Evolutionary conservation across 2,113 vertebrate genomes (phyloP), one percentile per base, ranked within the genome.

Genomic region (Petaurus breviceps): DNA sequence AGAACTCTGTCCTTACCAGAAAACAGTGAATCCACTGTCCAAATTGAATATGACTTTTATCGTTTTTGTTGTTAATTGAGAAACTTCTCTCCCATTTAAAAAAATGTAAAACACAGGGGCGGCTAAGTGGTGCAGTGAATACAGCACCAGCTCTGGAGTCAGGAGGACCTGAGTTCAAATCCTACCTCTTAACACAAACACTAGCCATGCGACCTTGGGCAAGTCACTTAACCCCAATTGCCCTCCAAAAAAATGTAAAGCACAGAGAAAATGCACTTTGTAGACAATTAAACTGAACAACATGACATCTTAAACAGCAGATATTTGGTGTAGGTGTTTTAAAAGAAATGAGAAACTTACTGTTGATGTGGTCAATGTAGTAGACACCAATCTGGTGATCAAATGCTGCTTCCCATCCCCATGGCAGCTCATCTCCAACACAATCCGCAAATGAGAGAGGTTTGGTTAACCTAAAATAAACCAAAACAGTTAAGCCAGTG

Each of bases 391-490:
- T 99, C 97, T 99, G 99, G 93, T 98, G 98, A 96, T 99, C 99
- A 26, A 99, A 99, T 0, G 99, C 98, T 0, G 98, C 99, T 97
- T 99, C 99, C 99, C 99, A 99, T 89, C 99, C 99, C 99, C 98
- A 99, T 0, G 99, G 99, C 50, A 99, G 98, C 95, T 99, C 99
- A 98, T 99, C 99, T 50, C 99, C 99, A 91, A 99, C 99, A 92
- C 99, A 99, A 92, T 99, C 99, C 9, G 99, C 99, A 94, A 99
- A 99, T 0, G 99, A 99, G 98, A 99, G 95, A 91, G 99, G 99
- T 95, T 99, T 99, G 90, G 99, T 99, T 96, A 99, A 98, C 98
- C 99, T 99, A 91, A n/a, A 97, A 47, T 61, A 97, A 96, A 97
- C 28, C 95, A 96, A 93, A 96, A 43, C 54, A 97, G 47, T 51